Evolutionary conservation across 92 coral and sea anemone species (phyloP).

Genomic region (Ricordea florida): DNA sequence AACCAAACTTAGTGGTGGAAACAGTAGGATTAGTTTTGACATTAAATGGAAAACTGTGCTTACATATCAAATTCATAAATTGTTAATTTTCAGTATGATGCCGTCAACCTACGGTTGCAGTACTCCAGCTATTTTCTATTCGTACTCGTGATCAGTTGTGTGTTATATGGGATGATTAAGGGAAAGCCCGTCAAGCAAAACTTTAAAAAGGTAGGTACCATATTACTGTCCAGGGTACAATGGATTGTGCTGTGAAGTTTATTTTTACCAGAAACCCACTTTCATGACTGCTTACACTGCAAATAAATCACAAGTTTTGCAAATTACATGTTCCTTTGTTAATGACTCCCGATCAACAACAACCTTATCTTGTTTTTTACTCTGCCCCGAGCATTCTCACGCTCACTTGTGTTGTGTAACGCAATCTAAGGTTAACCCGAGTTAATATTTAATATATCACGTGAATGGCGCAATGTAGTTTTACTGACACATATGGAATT

Average conservation of each 20-base stretch:
- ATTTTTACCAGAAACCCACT: not conserved
- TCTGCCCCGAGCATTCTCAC: no score
- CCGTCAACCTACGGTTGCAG: conserved; percentile 91
- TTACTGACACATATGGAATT: no score
- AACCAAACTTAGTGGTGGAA: no score
- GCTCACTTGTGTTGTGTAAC: no score
- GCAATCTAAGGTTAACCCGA: no score
- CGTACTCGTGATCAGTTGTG: conserved; percentile 84
- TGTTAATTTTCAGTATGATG: conserved; percentile 38
- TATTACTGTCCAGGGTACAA: not conserved
- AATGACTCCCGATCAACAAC: no score
- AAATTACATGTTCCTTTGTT: no score
- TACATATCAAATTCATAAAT: not conserved
- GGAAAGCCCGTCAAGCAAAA: conserved; percentile 75
- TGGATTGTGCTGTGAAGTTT: not conserved
- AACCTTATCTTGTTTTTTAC: no score
- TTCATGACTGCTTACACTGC: no score
- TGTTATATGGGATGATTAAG: conserved; percentile 94
- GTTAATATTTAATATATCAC: no score
- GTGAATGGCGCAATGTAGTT: no score
- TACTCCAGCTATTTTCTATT: conserved; percentile 92
- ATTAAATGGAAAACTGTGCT: not conserved
- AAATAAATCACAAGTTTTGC: no score
- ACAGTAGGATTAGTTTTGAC: not conserved
- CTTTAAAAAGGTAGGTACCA: conserved; percentile 57